phyloP scores from a whole-genome alignment of 1,140 invertebrate species.

The Drosophila ogumai region DNA sequence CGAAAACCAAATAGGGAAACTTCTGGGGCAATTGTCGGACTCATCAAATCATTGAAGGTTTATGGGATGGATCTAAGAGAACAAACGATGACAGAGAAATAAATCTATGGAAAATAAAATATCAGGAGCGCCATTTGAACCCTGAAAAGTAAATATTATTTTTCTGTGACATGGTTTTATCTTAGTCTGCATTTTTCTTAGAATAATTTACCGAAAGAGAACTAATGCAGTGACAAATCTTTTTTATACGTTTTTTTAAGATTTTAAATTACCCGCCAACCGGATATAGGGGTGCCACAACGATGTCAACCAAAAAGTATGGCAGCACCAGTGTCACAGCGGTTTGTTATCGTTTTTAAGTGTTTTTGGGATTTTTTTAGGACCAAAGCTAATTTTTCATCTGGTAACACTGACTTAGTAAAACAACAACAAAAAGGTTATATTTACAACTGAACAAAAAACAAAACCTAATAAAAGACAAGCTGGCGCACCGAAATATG shows the following conservation, averaged over 20 bases:
- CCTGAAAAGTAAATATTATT: neutral
- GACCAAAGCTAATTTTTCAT: too few species aligned
- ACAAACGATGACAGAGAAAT: neutral
- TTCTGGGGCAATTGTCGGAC: constrained; percentile 43
- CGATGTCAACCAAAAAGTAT: neutral
- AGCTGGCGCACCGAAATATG: neutral
- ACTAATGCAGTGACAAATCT: too few species aligned
- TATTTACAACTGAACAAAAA: neutral
- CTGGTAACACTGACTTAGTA: too few species aligned
- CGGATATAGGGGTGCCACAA: neutral
- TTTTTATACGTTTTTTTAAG: neutral
- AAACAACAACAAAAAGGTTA: too few species aligned
- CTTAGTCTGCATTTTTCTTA: neutral
- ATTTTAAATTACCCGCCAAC: neutral
- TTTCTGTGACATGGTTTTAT: neutral
- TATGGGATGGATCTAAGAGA: neutral
- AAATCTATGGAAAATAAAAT: neutral
- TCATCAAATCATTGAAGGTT: constrained; percentile 33
- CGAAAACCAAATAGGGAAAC: constrained; percentile 48
- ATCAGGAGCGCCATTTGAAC: neutral
- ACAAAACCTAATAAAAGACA: neutral
- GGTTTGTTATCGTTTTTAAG: neutral
- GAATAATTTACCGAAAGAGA: too few species aligned
- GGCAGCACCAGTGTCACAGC: neutral
- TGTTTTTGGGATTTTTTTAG: neutral